These are phyloP conservation scores for Lordiphosa andalusiaca DNA, from an alignment of 2,888 invertebrate genomes.

Conservation along the genomic window DNA sequence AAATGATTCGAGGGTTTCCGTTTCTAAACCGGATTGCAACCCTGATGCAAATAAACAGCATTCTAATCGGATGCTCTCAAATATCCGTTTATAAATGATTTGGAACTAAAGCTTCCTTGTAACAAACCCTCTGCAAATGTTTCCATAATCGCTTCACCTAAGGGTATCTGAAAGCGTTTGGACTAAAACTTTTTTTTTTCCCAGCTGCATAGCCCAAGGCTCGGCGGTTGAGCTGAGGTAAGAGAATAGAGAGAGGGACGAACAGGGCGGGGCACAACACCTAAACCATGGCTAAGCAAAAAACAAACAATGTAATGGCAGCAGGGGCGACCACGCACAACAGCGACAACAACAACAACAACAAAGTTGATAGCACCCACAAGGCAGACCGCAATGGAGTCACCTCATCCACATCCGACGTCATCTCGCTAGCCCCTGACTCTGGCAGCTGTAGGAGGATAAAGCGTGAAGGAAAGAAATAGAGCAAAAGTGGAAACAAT, in stretches of 20 bases:
- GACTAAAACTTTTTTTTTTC: slow-evolving; percentile 2
- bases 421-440: slow-evolving; percentile 16
- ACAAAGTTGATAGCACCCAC: slow-evolving; percentile 34
- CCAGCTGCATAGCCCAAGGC: slow-evolving; percentile 33
- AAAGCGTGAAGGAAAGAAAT: slow-evolving; percentile 7
- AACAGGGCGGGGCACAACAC: slow-evolving; percentile 16
- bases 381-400: slow-evolving; percentile 17
- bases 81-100: neutral
- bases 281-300: slow-evolving; percentile 61
- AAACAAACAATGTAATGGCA: slow-evolving; percentile 71
- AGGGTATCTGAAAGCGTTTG: slow-evolving; percentile 4
- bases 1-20: no score
- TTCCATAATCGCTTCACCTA: neutral
- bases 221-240: slow-evolving; percentile 7
- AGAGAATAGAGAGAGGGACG: slow-evolving; percentile 14
- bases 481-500: slow-evolving; percentile 57
- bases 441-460: slow-evolving; percentile 25
- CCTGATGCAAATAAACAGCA: no score
- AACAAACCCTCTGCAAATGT: neutral
- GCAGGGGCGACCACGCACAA: slow-evolving; percentile 55
- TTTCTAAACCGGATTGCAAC: no score
- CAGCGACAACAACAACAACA: slow-evolving; percentile 15
- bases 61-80: no score
- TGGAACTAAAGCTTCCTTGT: neutral
- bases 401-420: slow-evolving; percentile 1